Percentiles rank a stretch among this genome's conserved stretches.
phyloP scores from a whole-genome alignment of 2,113 vertebrate genomes.

The Channa maculata region DNA sequence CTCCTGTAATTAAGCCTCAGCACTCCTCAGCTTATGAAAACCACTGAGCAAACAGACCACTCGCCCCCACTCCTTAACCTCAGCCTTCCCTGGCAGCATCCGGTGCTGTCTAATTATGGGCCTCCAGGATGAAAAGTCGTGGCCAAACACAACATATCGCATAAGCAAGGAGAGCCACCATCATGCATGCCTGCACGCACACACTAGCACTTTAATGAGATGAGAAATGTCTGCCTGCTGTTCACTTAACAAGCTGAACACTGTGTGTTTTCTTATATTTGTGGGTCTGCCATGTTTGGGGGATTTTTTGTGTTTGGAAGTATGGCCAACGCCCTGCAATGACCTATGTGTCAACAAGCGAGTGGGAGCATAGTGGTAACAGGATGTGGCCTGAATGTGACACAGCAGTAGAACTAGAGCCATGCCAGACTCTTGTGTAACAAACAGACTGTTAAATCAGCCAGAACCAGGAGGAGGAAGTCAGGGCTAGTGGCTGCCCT shows the following conservation, averaged over 20 bases:
- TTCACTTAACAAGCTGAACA: conserved; percentile 21
- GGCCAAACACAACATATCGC: conserved; percentile 64
- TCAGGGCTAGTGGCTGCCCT: conserved; percentile 13
- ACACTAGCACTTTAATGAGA: conserved; percentile 41
- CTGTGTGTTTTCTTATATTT: conserved; percentile 35
- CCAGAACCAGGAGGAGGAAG: conserved; percentile 48
- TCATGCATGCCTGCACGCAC: conserved; percentile 17
- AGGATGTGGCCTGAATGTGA: conserved; percentile 72
- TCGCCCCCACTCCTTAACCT: conserved; percentile 70
- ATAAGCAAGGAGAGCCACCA: conserved; percentile 37
- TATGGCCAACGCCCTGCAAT: conserved; percentile 65
- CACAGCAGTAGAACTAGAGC: conserved; percentile 34
- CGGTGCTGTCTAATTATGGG: conserved; percentile 72
- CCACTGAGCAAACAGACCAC: conserved; percentile 54
- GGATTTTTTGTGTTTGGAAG: conserved; percentile 60
- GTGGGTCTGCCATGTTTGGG: conserved; percentile 35
- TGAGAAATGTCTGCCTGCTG: conserved; percentile 47
- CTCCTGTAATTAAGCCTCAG: conserved; percentile 63
- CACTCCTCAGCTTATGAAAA: conserved; percentile 40
- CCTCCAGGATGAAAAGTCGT: conserved; percentile 53
- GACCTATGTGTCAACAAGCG: conserved; percentile 72
- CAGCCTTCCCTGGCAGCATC: conserved; percentile 67
- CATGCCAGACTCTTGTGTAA: conserved; percentile 67
- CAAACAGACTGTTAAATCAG: conserved; percentile 48
- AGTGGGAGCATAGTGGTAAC: conserved; percentile 68